Conservation (phyloP, 2,888 invertebrate species). For the Amiota minor region DNA sequence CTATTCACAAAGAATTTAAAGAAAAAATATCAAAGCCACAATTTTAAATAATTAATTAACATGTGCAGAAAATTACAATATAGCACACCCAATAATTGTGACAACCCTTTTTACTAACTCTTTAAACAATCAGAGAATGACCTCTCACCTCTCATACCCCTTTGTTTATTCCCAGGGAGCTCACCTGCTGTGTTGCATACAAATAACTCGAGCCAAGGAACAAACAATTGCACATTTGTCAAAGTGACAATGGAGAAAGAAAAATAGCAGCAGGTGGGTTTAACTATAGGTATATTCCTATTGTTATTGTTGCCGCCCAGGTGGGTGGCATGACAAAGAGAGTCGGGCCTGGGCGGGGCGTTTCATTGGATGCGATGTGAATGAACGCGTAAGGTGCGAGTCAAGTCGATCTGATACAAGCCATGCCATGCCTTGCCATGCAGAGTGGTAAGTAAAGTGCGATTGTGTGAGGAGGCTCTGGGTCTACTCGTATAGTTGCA, state of each 20-base stretch:
- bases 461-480: not conserved
- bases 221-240: conserved; percentile 25
- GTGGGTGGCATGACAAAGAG: not conserved
- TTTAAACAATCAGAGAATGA: no score
- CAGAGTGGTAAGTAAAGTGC: not conserved
- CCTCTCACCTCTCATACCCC: not conserved
- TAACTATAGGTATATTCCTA: no score
- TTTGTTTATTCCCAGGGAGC: not conserved
- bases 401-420: not conserved
- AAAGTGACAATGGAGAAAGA: conserved; percentile 26
- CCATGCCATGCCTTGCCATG: not conserved
- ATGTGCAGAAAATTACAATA: conserved; percentile 17
- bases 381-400: not conserved
- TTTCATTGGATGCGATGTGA: not conserved
- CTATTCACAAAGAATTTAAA: not conserved
- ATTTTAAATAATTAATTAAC: not conserved
- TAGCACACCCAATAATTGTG: not conserved
- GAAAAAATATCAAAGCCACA: not conserved
- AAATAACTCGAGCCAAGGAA: conserved; percentile 12
- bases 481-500: no score
- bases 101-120: no score
- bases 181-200: conserved; percentile 29
- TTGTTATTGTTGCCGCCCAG: not conserved
- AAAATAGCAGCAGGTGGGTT: not conserved
- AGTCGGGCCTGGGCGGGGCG: not conserved